These are phyloP conservation scores for Kradibia gibbosae DNA, from an alignment of 1,140 invertebrate genomes.

Conservation along the genomic window DNA sequence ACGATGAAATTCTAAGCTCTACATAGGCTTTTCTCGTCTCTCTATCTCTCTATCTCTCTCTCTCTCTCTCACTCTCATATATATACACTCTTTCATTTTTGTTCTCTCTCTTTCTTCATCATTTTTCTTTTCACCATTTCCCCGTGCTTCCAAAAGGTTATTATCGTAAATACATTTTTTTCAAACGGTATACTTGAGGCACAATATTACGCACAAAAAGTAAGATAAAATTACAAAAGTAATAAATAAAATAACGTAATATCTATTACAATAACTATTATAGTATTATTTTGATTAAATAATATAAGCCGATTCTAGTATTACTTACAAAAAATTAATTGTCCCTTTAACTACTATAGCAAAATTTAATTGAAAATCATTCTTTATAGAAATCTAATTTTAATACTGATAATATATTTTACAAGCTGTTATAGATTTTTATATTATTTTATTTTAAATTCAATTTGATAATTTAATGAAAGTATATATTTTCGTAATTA, in stretches of 20 bases:
- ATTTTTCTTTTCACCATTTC: slow-evolving; percentile 3
- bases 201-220: slow-evolving; percentile 5
- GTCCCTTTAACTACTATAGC: no score
- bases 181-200: slow-evolving; percentile 1
- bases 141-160: slow-evolving; percentile 32
- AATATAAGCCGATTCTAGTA: background rate
- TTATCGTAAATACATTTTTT: slow-evolving; percentile 43
- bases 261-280: background rate
- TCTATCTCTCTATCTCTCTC: background rate
- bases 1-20: slow-evolving; percentile 45
- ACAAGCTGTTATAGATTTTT: no score
- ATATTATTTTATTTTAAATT: no score
- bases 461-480: background rate
- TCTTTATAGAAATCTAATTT: no score
- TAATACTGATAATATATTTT: no score
- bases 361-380: no score
- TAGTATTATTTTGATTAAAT: background rate
- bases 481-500: background rate
- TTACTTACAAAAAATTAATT: background rate
- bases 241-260: slow-evolving; percentile 13
- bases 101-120: background rate
- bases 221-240: slow-evolving; percentile 22
- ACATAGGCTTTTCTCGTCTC: slow-evolving; percentile 9
- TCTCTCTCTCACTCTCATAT: background rate
- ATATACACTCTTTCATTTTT: background rate